Percentiles rank a stretch among this genome's conserved stretches.
Conservation (phyloP, 2,888 invertebrate species). For the Chalcis sispes region DNA sequence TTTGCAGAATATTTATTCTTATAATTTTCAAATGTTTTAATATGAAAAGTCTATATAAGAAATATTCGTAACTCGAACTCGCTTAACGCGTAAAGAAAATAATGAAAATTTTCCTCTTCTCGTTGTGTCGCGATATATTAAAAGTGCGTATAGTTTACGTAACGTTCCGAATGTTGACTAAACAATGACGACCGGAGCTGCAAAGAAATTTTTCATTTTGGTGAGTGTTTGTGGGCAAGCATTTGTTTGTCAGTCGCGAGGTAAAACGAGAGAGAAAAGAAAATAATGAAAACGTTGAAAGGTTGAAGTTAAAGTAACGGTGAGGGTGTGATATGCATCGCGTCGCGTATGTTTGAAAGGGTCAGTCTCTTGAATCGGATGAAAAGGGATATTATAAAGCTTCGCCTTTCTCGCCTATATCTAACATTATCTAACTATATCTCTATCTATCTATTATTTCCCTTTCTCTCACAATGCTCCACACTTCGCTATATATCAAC, state of each 20-base stretch:
- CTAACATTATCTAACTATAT: slow-evolving; percentile 35
- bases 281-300: neutral
- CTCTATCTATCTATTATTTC: slow-evolving; percentile 65
- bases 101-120: no score
- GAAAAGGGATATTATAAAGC: slow-evolving; percentile 68
- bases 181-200: no score
- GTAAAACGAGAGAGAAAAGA: no score
- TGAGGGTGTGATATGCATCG: neutral
- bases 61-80: no score
- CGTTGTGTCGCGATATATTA: no score
- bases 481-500: slow-evolving; percentile 63
- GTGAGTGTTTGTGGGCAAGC: slow-evolving; percentile 38
- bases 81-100: no score
- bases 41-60: no score
- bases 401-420: slow-evolving; percentile 75
- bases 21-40: no score
- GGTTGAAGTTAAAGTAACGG: neutral
- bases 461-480: slow-evolving; percentile 73
- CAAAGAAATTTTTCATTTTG: slow-evolving; percentile 31
- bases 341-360: slow-evolving; percentile 16
- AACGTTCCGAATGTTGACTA: no score
- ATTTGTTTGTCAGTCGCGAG: neutral
- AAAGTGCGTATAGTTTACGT: no score
- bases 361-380: slow-evolving; percentile 73
- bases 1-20: no score